Conservation (phyloP, 1,140 invertebrate species). For the Tetramorium parvispinum region DNA sequence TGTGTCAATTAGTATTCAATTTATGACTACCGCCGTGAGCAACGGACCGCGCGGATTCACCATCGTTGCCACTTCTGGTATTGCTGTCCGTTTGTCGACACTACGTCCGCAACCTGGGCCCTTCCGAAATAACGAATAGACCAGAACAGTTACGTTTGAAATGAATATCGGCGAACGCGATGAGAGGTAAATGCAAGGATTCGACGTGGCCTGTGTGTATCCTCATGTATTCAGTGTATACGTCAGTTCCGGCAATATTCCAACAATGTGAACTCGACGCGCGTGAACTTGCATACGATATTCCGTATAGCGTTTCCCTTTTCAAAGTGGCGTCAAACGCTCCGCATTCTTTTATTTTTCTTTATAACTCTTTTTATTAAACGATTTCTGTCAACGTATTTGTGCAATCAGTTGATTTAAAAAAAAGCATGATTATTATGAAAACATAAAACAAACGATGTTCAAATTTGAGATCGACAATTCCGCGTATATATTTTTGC, state of each 20-base stretch:
- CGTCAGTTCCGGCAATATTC: conserved; percentile 32
- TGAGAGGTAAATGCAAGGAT: conserved; percentile 67
- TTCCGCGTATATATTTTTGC: neutral
- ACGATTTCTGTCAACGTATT: neutral
- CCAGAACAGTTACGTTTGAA: conserved; percentile 57
- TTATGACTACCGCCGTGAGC: conserved; percentile 73
- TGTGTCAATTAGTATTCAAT: conserved; percentile 82
- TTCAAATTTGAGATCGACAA: neutral
- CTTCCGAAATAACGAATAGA: conserved; percentile 69
- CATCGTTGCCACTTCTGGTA: conserved; percentile 22
- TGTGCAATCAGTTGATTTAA: neutral
- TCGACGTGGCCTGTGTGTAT: neutral
- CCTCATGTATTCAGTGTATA: conserved; percentile 9
- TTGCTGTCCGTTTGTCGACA: conserved; percentile 37
- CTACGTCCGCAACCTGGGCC: conserved; percentile 27
- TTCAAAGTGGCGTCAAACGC: neutral
- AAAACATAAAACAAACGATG: neutral
- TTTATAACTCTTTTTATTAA: neutral
- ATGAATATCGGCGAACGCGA: conserved; percentile 62
- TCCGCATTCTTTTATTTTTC: neutral
- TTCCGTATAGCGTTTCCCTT: neutral
- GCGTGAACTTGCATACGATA: neutral
- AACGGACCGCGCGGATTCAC: conserved; percentile 45
- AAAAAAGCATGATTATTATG: neutral
- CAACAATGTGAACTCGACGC: neutral